phyloP scores from a whole-genome alignment of 2,888 invertebrate species.

The Stegophylla sp. region DNA sequence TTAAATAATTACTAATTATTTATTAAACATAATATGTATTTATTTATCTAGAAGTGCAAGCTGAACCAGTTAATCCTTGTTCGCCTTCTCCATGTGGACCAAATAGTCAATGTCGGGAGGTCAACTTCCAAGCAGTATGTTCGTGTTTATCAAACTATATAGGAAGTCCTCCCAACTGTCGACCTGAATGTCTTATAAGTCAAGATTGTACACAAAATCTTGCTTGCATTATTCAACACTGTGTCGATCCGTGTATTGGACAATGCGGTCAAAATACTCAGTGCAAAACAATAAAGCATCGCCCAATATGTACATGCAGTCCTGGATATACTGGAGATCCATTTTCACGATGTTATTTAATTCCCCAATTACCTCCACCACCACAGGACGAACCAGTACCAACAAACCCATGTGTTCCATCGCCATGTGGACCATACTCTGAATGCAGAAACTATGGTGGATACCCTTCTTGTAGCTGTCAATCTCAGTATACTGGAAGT shows the following conservation, averaged over 20 bases:
- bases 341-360: constrained; percentile 63
- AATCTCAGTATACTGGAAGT: constrained; percentile 72
- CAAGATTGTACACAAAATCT: constrained; percentile 64
- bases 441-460: constrained; percentile 74
- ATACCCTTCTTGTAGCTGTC: constrained; percentile 75
- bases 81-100: constrained; percentile 68
- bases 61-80: constrained; percentile 70
- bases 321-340: constrained; percentile 66
- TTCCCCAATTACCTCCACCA: constrained; percentile 63
- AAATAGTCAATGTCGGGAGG: constrained; percentile 64
- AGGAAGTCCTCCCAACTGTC: constrained; percentile 65
- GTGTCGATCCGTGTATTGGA: constrained; percentile 64
- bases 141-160: constrained; percentile 63
- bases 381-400: constrained; percentile 60
- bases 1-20: neutral
- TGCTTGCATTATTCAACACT: constrained; percentile 65
- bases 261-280: constrained; percentile 65
- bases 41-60: constrained; percentile 60
- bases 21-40: neutral
- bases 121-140: constrained; percentile 64
- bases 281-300: constrained; percentile 65
- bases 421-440: constrained; percentile 81
- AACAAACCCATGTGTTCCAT: constrained; percentile 71
- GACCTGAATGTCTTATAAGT: constrained; percentile 64
- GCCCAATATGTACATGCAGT: constrained; percentile 65